These are phyloP conservation scores for Pinctada fucata DNA, from an alignment of 2,888 invertebrate species.

Conservation along the genomic window DNA sequence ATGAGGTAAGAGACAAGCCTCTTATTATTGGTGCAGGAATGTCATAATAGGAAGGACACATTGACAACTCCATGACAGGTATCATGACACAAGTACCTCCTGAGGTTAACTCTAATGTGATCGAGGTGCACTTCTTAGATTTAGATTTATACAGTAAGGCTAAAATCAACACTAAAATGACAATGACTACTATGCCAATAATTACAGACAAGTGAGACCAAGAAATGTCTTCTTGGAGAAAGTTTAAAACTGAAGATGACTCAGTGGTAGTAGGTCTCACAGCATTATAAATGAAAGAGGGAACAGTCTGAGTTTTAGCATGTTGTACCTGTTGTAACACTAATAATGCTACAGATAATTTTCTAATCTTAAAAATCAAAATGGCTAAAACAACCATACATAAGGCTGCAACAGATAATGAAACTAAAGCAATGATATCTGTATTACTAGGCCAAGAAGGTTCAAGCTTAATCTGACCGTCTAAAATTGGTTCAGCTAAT, in stretches of 20 bases:
- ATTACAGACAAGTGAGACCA: slow-evolving; percentile 16
- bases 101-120: slow-evolving; percentile 26
- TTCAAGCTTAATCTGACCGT: slow-evolving; percentile 25
- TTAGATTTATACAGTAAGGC: not conserved
- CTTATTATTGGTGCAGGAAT: not conserved
- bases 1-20: not conserved
- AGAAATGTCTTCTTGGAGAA: slow-evolving; percentile 7
- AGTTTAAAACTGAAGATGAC: not conserved
- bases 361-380: slow-evolving; percentile 20
- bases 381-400: not conserved
- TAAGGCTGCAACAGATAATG: slow-evolving; percentile 8
- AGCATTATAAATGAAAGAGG: slow-evolving; percentile 14
- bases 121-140: slow-evolving; percentile 10
- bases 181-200: not conserved
- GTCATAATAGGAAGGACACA: slow-evolving; percentile 8
- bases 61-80: slow-evolving; percentile 14
- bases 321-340: slow-evolving; percentile 12
- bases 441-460: slow-evolving; percentile 11
- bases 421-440: slow-evolving; percentile 7
- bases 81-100: slow-evolving; percentile 21
- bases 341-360: slow-evolving; percentile 12
- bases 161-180: slow-evolving; percentile 3
- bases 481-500: slow-evolving; percentile 38
- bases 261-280: not conserved
- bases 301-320: slow-evolving; percentile 6